Evolutionary conservation across 2,113 vertebrate species (phyloP).

Genomic region (Heterotis niloticus): DNA sequence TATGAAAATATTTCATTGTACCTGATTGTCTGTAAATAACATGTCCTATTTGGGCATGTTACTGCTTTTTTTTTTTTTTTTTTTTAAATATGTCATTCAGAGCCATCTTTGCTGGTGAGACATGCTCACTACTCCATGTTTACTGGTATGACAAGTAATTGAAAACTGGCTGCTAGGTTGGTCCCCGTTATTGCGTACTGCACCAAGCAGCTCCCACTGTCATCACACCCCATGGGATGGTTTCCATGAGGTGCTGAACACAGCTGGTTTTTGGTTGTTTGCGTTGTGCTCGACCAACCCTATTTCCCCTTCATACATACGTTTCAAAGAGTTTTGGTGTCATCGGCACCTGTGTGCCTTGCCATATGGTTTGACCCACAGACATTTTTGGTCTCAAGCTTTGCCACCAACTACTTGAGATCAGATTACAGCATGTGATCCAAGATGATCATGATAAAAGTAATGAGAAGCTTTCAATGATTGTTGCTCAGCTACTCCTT

Average conservation of each 20-base stretch:
- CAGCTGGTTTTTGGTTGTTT: background rate
- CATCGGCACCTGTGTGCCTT: background rate
- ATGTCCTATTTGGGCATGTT: too few species aligned
- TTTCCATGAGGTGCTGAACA: background rate
- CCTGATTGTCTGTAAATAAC: too few species aligned
- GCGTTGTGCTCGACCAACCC: background rate
- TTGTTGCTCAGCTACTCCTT: background rate
- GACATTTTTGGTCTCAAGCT: background rate
- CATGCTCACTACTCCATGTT: too few species aligned
- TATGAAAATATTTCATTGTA: too few species aligned
- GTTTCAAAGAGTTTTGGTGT: background rate
- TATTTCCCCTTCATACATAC: background rate
- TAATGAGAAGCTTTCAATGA: background rate
- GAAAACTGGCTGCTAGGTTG: too few species aligned
- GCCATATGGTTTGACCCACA: background rate
- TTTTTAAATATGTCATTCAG: too few species aligned
- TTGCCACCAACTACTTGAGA: background rate
- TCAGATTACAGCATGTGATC: constrained; percentile 13
- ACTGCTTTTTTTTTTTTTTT: too few species aligned
- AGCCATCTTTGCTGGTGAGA: too few species aligned
- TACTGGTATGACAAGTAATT: too few species aligned
- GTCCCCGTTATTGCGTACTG: too few species aligned
- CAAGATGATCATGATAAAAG: background rate
- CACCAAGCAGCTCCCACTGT: background rate
- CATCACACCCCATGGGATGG: background rate